A percentile compares a stretch with the other conserved stretches of the same genome.
These are phyloP conservation scores for Podarcis raffonei DNA, from an alignment of 2,113 vertebrate species.

Conservation along the genomic window DNA sequence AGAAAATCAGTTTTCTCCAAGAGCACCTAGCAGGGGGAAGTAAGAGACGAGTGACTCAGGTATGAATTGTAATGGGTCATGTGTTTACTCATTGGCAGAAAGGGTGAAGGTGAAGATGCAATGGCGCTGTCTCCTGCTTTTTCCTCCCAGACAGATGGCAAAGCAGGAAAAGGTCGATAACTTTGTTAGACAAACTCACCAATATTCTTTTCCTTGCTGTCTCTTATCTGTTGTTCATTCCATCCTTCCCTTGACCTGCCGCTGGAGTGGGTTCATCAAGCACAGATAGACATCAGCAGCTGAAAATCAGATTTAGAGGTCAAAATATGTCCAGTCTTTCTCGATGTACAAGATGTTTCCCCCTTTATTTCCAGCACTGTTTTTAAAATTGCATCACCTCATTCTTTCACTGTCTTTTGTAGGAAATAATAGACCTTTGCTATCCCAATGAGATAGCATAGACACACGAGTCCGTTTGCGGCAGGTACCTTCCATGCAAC, in stretches of 20 bases:
- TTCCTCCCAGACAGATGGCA: too few relatives aligned
- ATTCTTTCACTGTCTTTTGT: neutral
- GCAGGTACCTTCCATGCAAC: neutral
- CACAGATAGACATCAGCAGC: neutral
- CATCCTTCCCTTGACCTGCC: neutral
- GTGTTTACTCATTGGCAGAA: too few relatives aligned
- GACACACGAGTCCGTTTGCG: neutral
- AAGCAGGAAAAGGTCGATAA: too few relatives aligned
- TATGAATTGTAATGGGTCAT: too few relatives aligned
- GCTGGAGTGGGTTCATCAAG: neutral
- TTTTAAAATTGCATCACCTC: neutral
- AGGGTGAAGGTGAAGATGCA: too few relatives aligned
- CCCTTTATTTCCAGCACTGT: neutral
- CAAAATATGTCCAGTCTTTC: neutral
- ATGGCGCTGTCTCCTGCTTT: too few relatives aligned
- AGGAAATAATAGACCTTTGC: neutral
- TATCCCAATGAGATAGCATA: neutral
- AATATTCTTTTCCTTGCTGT: too few relatives aligned
- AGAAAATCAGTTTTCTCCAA: too few relatives aligned
- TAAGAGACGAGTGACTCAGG: too few relatives aligned
- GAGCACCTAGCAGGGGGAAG: too few relatives aligned
- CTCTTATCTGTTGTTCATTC: neutral
- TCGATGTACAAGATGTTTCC: neutral
- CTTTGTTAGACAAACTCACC: too few relatives aligned
- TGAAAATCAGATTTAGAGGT: neutral